phyloP scores from a whole-genome alignment of 2,113 vertebrate species.

The Centropristis striata region DNA sequence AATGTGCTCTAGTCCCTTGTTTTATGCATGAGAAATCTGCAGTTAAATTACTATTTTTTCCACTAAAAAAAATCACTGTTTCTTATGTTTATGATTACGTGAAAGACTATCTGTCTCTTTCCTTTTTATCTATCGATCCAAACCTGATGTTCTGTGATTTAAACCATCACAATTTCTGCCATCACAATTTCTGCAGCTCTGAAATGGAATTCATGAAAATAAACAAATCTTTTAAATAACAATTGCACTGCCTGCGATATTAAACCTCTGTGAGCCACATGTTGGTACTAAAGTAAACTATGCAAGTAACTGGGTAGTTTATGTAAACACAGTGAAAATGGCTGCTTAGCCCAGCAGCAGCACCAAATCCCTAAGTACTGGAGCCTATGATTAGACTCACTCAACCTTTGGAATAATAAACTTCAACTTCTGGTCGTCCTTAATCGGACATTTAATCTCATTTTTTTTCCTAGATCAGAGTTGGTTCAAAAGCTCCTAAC shows the following conservation, averaged over 20 bases:
- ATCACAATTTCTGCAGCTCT: slow-evolving; percentile 63
- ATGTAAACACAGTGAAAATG: slow-evolving; percentile 79
- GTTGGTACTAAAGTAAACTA: slow-evolving; percentile 79
- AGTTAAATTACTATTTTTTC: background rate
- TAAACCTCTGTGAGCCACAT: slow-evolving; percentile 79
- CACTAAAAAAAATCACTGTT: background rate
- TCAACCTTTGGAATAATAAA: slow-evolving; percentile 82
- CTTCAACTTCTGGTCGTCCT: slow-evolving; percentile 63
- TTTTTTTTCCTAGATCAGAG: slow-evolving; percentile 31
- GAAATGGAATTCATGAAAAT: slow-evolving; percentile 64
- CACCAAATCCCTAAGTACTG: slow-evolving; percentile 67
- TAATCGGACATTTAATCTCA: slow-evolving; percentile 70
- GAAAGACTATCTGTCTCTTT: background rate
- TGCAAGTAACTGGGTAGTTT: slow-evolving; percentile 77
- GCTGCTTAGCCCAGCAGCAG: slow-evolving; percentile 77
- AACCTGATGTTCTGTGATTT: background rate
- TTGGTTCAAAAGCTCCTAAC: slow-evolving; percentile 47
- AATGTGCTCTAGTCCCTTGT: background rate
- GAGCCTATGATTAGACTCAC: slow-evolving; percentile 75
- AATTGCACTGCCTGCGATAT: slow-evolving; percentile 72
- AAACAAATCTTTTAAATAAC: slow-evolving; percentile 80
- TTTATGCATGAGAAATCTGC: background rate
- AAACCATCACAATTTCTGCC: slow-evolving; percentile 49
- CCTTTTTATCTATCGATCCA: slow-evolving; percentile 17
- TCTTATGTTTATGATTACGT: background rate